Percentiles rank a stretch among this genome's conserved stretches.
Evolutionary conservation across 1,140 invertebrate species (phyloP).

Genomic region (Ostrea edulis): DNA sequence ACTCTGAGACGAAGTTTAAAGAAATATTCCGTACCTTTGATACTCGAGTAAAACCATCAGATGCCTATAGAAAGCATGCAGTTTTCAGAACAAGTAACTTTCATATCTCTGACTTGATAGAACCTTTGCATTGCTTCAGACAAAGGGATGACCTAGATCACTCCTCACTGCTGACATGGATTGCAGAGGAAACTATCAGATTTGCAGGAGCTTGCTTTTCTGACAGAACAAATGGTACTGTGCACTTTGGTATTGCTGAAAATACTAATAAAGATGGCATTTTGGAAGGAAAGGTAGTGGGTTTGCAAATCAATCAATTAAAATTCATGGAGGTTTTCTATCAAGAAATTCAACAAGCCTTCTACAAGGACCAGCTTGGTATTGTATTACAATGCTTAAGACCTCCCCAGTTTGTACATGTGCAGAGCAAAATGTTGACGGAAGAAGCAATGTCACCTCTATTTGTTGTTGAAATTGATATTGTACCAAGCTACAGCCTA

Average conservation of each 20-base stretch:
- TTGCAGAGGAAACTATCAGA: constrained; percentile 55
- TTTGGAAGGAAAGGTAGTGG: constrained; percentile 59
- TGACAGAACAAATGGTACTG: constrained; percentile 64
- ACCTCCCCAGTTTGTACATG: constrained; percentile 59
- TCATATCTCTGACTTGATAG: constrained; percentile 11
- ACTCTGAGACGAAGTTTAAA: constrained; percentile 13
- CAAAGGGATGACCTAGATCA: not conserved
- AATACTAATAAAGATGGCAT: constrained; percentile 30
- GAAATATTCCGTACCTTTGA: constrained; percentile 27
- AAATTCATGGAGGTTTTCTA: constrained; percentile 50
- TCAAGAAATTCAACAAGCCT: constrained; percentile 48
- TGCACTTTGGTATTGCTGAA: constrained; percentile 62
- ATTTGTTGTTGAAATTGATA: constrained; percentile 64
- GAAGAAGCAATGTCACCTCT: not conserved
- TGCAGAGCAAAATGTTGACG: not conserved
- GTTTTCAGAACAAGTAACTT: constrained; percentile 13
- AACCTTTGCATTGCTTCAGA: not conserved
- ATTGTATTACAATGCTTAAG: constrained; percentile 57
- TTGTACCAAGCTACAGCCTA: constrained; percentile 53
- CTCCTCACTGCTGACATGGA: not conserved
- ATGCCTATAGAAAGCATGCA: constrained; percentile 14
- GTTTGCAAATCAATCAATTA: constrained; percentile 49
- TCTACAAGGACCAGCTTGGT: constrained; percentile 49
- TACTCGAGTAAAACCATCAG: not conserved
- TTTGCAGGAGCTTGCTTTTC: constrained; percentile 66